A percentile compares a stretch with the other conserved stretches of the same genome.
Evolutionary conservation across 2,797 vertebrate genomes (phyloP).

Genomic region (Steatocranus sp.): DNA sequence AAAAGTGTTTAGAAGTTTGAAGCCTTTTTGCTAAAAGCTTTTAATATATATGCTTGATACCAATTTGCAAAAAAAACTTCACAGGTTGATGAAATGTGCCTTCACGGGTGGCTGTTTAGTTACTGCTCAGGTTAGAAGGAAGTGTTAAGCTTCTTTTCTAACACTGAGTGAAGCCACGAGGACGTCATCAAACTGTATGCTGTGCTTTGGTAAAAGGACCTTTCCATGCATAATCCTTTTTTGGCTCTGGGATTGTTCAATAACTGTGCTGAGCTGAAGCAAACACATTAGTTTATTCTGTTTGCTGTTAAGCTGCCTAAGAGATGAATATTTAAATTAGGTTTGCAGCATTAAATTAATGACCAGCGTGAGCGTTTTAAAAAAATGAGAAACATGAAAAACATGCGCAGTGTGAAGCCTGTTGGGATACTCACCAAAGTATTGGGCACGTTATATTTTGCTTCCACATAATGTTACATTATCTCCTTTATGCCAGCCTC

Average conservation of each 20-base stretch:
- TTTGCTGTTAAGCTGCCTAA: not conserved
- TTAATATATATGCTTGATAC: not conserved
- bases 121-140: not conserved
- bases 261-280: not conserved
- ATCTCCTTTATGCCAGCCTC: accelerated
- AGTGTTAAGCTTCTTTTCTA: not conserved
- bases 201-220: not conserved
- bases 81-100: not conserved
- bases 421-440: accelerated
- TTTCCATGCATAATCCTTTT: not conserved
- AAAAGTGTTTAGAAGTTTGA: not conserved
- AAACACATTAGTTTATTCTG: not conserved
- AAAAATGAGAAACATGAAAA: not conserved
- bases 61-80: not conserved
- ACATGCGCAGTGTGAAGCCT: too few species aligned
- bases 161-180: not conserved
- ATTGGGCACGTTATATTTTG: not conserved
- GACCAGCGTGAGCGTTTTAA: not conserved
- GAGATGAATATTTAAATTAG: not conserved
- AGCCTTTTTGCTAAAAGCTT: not conserved
- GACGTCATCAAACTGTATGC: not conserved
- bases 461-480: not conserved
- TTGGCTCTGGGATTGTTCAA: not conserved
- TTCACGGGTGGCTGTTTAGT: not conserved
- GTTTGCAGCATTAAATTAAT: not conserved